Conservation (phyloP, 2,888 invertebrate species). For the Adelphocoris suturalis region DNA sequence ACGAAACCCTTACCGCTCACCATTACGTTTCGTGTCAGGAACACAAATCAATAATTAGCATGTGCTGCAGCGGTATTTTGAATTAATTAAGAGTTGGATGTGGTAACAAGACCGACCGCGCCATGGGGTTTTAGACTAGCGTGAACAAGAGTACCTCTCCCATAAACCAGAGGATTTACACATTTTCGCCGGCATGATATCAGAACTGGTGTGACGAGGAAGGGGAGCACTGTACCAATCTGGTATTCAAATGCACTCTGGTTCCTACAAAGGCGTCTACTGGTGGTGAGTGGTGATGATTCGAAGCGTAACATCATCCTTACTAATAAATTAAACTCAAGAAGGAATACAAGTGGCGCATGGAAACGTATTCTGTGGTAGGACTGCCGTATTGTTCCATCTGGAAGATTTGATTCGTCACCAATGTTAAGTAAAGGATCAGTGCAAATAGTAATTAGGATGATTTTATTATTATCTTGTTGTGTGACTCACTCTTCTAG, state of each 20-base stretch:
- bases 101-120: neutral
- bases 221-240: slow-evolving; percentile 21
- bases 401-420: too few relatives aligned
- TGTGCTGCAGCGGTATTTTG: neutral
- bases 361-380: too few relatives aligned
- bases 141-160: neutral
- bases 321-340: neutral
- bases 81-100: slow-evolving; percentile 3
- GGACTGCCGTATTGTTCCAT: too few relatives aligned
- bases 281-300: neutral
- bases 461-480: too few relatives aligned
- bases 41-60: neutral
- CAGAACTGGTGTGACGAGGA: neutral
- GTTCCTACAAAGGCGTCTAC: slow-evolving; percentile 8
- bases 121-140: neutral
- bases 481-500: too few relatives aligned
- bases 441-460: too few relatives aligned
- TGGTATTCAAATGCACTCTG: slow-evolving; percentile 47
- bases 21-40: too few relatives aligned
- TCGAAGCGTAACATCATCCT: neutral
- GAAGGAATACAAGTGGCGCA: neutral
- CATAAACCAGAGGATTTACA: slow-evolving; percentile 42
- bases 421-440: too few relatives aligned
- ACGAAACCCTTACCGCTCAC: too few relatives aligned
- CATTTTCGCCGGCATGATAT: slow-evolving; percentile 19